These are phyloP conservation scores for Alcedo atthis DNA, from an alignment of 2,797 vertebrate genomes.

Conservation along the genomic window DNA sequence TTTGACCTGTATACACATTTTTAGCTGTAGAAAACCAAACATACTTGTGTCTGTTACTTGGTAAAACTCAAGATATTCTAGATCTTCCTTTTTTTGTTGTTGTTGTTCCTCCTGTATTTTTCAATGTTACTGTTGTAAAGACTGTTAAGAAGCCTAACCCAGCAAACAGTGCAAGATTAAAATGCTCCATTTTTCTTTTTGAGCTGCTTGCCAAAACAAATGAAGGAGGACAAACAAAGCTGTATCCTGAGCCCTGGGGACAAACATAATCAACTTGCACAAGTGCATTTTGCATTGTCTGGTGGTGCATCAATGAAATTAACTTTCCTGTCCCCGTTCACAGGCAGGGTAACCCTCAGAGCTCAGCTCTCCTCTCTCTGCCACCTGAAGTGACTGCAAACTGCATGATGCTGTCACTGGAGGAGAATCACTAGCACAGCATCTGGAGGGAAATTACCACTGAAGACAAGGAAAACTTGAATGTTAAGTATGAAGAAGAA, in stretches of 20 bases:
- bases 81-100: background rate
- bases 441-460: background rate
- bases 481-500: background rate
- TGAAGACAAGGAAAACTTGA: background rate
- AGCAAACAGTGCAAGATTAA: background rate
- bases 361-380: background rate
- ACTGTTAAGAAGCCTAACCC: background rate
- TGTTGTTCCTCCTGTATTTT: background rate
- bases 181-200: background rate
- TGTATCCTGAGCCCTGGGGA: background rate
- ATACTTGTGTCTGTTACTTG: background rate
- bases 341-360: background rate
- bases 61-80: background rate
- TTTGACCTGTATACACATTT: background rate
- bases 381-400: background rate
- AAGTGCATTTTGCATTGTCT: background rate
- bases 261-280: background rate
- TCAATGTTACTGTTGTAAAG: background rate
- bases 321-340: background rate
- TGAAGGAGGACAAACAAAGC: conserved; percentile 34
- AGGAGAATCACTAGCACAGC: background rate
- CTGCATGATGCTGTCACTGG: background rate
- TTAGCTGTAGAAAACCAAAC: background rate
- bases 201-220: conserved; percentile 36
- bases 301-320: background rate